Evolutionary conservation across 2,888 invertebrate genomes (phyloP), one percentile per base, ranked within the genome.

Genomic region (Apotomis betuletana): DNA sequence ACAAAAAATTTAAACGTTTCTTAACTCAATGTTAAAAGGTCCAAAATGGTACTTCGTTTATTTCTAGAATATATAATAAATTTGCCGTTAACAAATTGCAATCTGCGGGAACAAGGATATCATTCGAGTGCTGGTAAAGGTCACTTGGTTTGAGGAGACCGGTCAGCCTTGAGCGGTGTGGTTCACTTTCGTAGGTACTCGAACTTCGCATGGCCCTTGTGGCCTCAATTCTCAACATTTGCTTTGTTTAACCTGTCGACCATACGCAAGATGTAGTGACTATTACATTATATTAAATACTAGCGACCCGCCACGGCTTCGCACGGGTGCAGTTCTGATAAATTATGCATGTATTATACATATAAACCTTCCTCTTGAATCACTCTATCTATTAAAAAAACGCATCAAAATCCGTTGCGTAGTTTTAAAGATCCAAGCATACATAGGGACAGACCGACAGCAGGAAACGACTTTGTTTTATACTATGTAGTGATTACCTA

Each of bases 61-160:
- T 58, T 72, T 77, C 76, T 77, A 61, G 73, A 76, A 76, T 77
- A 79, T 78, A 78, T 77, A 77, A 81, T 79, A 83, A 83, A 83
- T 86, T 81, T 80, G 83, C 82, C 84, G 78, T 88, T 85, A 86
- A 81, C 81, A 86, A 87, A 85, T 83, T 81, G 83, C 83, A 83
- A 83, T 80, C 81, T 84, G 86, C 81, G 83, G 88, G 87, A 90
- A 91, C 92, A 88, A 91, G 92, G 92, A 92, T 92, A 90, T 90
- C 87, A 86, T 86, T 87, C 86, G 86, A 81, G 79, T 85, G 82
- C 80, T 85, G 44, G 72, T 76, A 92, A 93, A 93, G 93, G 92
- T 92, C 90, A 90, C 87, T 88, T 85, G 88, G 88, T 88, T 88
- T 89, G 90, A 92, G 90, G 88, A 88, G 89, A 92, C 92, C 88